Conservation (phyloP, 2,888 invertebrate species). For the Anagyrus pseudococci region DNA sequence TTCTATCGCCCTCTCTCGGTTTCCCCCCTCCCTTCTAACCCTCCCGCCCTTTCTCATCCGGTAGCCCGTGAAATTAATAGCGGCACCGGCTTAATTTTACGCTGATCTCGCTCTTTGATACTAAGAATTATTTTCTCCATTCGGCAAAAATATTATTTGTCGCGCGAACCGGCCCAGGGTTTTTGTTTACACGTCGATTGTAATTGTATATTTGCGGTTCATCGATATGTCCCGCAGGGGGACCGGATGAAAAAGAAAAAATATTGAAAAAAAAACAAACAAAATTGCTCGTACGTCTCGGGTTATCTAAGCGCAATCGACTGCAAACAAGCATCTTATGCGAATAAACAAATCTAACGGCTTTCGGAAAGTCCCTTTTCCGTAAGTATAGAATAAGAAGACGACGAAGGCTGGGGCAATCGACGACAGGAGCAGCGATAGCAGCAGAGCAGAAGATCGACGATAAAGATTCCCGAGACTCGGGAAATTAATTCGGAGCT, state of each 20-base stretch:
- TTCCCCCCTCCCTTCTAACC: slow-evolving; percentile 15
- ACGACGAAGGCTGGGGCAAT: not conserved
- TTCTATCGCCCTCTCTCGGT: slow-evolving; percentile 1
- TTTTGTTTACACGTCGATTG: too few relatives aligned
- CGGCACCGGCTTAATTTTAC: not conserved
- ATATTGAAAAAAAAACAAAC: not conserved
- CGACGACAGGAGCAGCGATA: not conserved
- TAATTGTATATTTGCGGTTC: too few relatives aligned
- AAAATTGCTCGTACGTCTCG: not conserved
- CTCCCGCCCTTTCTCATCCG: not conserved
- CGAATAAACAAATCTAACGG: too few relatives aligned
- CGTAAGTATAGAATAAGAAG: too few relatives aligned
- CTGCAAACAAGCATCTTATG: too few relatives aligned
- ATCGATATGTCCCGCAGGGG: too few relatives aligned
- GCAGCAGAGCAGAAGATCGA: slow-evolving; percentile 8
- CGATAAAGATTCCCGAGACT: slow-evolving; percentile 14
- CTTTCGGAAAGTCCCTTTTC: too few relatives aligned
- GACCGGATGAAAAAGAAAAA: not conserved
- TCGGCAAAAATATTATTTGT: not conserved
- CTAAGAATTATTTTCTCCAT: not conserved
- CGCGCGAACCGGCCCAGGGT: too few relatives aligned
- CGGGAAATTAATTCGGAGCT: slow-evolving; percentile 19
- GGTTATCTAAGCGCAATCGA: not conserved
- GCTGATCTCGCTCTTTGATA: not conserved
- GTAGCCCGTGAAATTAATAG: slow-evolving; percentile 34